Conservation (phyloP, 2,888 invertebrate genomes). For the Latrodectus hesperus region DNA sequence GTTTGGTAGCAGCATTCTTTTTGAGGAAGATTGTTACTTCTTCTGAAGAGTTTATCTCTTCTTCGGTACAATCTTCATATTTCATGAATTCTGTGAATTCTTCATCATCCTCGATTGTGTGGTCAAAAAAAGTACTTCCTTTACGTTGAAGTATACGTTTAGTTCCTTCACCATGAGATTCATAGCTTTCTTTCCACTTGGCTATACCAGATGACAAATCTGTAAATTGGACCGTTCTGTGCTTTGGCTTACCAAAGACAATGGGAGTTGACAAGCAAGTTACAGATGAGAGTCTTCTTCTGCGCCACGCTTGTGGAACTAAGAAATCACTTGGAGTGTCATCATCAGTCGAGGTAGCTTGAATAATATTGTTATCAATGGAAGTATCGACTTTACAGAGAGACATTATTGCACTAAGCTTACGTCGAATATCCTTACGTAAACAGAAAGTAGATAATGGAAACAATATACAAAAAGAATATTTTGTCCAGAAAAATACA, state of each 20-base stretch:
- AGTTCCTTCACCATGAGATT: not conserved
- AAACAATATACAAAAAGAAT: conserved; percentile 30
- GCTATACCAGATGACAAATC: conserved; percentile 47
- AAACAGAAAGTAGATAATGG: conserved; percentile 28
- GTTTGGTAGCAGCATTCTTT: conserved; percentile 5
- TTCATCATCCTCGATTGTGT: conserved; percentile 51
- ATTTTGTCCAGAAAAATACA: conserved; percentile 40
- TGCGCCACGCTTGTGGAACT: conserved; percentile 45
- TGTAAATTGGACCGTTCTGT: conserved; percentile 12
- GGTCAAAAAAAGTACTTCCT: conserved; percentile 38
- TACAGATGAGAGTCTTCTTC: conserved; percentile 40
- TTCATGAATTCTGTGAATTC: conserved; percentile 36
- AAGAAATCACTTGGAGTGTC: conserved; percentile 33
- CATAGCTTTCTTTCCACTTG: conserved; percentile 43
- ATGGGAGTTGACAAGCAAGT: conserved; percentile 47
- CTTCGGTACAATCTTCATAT: conserved; percentile 60
- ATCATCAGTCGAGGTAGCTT: not conserved
- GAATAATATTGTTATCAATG: not conserved
- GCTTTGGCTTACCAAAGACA: conserved; percentile 42
- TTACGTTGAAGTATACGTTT: not conserved
- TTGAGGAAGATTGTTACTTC: not conserved
- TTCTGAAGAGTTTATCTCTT: conserved; percentile 54
- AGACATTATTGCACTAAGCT: conserved; percentile 29
- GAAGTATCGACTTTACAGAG: conserved; percentile 31
- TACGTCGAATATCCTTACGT: conserved; percentile 55